Conservation (phyloP, 2,797 vertebrate genomes). For the Myotis pilosus region DNA sequence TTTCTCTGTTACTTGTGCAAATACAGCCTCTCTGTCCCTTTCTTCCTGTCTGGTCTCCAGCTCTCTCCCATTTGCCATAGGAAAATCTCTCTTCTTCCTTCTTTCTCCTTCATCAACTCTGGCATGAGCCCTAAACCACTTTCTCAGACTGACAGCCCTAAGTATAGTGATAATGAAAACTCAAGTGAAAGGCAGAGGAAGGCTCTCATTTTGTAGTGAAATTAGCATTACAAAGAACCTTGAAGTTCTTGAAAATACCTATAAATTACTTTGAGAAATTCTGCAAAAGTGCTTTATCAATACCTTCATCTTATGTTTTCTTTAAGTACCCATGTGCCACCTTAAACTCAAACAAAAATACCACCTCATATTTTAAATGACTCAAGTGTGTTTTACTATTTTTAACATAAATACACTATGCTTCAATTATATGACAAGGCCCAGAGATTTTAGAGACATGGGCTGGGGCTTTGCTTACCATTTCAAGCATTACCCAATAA, state of each 20-base stretch:
- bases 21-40: neutral
- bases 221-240: constrained; percentile 14
- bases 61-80: neutral
- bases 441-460: neutral
- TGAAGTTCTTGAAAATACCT: constrained; percentile 15
- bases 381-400: constrained; percentile 36
- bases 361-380: constrained; percentile 21
- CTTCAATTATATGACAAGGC: neutral
- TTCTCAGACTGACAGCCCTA: neutral
- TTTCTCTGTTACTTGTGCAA: neutral
- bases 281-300: neutral
- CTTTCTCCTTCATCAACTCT: neutral
- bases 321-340: neutral
- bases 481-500: neutral
- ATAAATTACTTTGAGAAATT: constrained; percentile 32
- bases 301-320: constrained; percentile 3
- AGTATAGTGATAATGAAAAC: neutral
- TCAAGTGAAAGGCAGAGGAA: constrained; percentile 4
- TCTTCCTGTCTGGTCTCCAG: neutral
- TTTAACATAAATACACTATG: constrained; percentile 28
- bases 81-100: neutral
- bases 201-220: neutral
- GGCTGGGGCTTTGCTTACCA: neutral
- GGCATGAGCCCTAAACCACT: neutral
- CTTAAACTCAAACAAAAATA: constrained; percentile 42